Base-by-base conservation (phyloP, 2,888 invertebrate species). In the Corbicula japonica region DNA sequence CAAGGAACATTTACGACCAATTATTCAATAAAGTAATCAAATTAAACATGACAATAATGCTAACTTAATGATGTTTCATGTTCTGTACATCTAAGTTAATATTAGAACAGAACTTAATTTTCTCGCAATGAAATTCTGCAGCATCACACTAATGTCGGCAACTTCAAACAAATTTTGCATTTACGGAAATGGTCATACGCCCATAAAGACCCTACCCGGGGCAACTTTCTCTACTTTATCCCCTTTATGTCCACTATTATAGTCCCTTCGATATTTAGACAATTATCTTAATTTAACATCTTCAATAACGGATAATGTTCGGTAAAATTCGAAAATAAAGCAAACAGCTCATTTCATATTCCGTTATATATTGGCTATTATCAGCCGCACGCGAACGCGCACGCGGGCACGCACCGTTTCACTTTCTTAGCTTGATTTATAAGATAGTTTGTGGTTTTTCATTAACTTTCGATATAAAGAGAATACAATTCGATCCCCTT, bases 231-330 rank as follows among this genome's bases (percentile, higher is more conserved):
- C 50, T 41, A 48, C 15, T 54, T 46, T 38, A 30, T 3, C 44
- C 56, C 38, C 63, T 73, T 73, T 56, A 63, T 61, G 28, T 28
- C 54, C 34, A 21, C 44, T 58, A 70, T 70, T 70, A 76, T 70
- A 61, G 38, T 26, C 69, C 34, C 44, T 65, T 41, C 65, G 70
- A 46, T 65, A 63, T 76, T 76, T 50, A 52, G 70, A 76, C 70
- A 76, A 76, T 76, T 76, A 70, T 70, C 70, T 65, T 50, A 44
- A 23, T 60, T 70, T 38, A 58, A 41, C 46, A 60, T 58, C 58
- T 32, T 56, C 46, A 46, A 32, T 44, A 44, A 68, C 48, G 61
- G 50, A 41, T 69, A 48, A 61, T 54, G 34, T 41, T 41, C 41
- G 28, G 52, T 38, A 15, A 28, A 54, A 54, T 30, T 52, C n/a